Evolutionary conservation across 2,888 invertebrate species (phyloP).

Genomic region (Athripsodes cinereus): DNA sequence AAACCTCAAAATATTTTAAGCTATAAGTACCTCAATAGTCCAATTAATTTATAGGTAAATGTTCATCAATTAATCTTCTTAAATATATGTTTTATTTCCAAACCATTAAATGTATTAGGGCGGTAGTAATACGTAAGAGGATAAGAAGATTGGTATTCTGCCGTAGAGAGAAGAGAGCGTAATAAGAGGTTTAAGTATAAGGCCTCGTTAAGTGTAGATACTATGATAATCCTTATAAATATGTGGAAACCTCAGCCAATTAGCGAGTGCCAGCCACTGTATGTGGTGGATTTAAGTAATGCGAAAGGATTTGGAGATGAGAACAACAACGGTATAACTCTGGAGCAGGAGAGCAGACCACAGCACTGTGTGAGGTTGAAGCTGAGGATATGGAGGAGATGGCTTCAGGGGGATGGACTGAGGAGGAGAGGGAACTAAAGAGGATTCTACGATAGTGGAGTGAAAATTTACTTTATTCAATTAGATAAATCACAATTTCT

Average conservation of each 20-base stretch:
- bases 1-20: no score
- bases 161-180: not conserved
- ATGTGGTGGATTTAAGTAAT: slow-evolving; percentile 1
- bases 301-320: not conserved
- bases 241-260: slow-evolving; percentile 12
- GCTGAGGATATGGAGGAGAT: not conserved
- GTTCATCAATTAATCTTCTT: no score
- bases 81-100: no score
- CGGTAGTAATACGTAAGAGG: no score
- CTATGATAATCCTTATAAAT: not conserved
- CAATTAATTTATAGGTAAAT: no score
- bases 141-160: no score
- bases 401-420: not conserved
- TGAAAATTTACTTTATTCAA: no score
- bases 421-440: not conserved
- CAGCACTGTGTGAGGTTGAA: not conserved
- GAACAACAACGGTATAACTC: not conserved
- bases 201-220: not conserved
- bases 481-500: no score
- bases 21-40: no score
- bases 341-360: not conserved
- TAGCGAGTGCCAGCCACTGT: slow-evolving; percentile 2
- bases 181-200: not conserved
- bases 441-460: no score
- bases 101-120: no score